phyloP scores from a whole-genome alignment of 2,113 vertebrate species.

The Spheniscus mendiculus region DNA sequence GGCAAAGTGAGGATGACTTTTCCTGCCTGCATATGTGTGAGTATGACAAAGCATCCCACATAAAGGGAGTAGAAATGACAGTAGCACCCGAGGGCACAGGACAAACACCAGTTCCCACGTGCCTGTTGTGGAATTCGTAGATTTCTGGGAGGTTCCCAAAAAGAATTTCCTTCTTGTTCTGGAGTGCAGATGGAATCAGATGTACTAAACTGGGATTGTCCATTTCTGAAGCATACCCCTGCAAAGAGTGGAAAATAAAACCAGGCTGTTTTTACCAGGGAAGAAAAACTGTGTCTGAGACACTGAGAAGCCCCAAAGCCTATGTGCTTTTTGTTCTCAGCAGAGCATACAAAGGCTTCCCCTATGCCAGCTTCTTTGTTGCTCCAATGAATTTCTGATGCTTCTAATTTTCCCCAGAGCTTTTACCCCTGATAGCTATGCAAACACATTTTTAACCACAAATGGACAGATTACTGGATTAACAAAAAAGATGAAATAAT shows the following conservation, averaged over 20 bases:
- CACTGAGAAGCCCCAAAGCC: not conserved
- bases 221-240: constrained; percentile 92
- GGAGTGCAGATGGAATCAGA: constrained; percentile 85
- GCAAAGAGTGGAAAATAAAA: constrained; percentile 6
- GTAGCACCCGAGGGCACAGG: not conserved
- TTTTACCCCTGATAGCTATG: not conserved
- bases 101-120: not conserved
- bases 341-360: not conserved
- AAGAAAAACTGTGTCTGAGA: not conserved
- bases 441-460: not conserved
- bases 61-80: not conserved
- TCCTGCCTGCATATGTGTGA: not conserved
- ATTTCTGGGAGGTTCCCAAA: constrained; percentile 95
- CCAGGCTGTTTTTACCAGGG: not conserved
- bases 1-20: not conserved
- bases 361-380: not conserved
- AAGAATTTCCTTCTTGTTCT: constrained; percentile 90
- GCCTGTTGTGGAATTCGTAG: constrained; percentile 93
- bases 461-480: not conserved
- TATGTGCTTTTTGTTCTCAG: not conserved
- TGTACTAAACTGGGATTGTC: constrained; percentile 88
- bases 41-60: not conserved
- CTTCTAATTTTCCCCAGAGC: not conserved
- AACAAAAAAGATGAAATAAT: not conserved
- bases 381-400: not conserved